phyloP scores from a whole-genome alignment of 2,888 invertebrate species.

The Rhagophthalmus giganteus region DNA sequence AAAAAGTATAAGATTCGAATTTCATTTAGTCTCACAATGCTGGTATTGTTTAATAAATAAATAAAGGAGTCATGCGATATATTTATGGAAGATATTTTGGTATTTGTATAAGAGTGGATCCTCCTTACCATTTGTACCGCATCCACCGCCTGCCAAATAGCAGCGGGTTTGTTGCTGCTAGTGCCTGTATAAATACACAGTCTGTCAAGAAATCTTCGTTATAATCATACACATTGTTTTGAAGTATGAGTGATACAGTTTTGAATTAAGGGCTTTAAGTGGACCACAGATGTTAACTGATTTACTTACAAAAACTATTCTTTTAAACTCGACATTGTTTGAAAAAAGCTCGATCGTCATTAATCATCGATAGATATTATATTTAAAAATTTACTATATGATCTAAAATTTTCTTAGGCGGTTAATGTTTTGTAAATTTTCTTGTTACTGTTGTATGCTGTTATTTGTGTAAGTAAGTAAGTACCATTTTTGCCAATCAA shows the following conservation, averaged over 20 bases:
- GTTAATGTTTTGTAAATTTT: no score
- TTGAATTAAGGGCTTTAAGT: constrained; percentile 8
- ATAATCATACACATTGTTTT: constrained; percentile 37
- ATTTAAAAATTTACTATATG: no score
- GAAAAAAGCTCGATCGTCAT: no score
- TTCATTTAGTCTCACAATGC: constrained; percentile 21
- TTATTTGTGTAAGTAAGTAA: no score
- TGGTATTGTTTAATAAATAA: constrained; percentile 41
- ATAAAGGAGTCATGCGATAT: constrained; percentile 39
- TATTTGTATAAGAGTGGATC: constrained; percentile 38
- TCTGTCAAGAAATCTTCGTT: constrained; percentile 45
- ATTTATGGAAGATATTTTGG: constrained; percentile 39
- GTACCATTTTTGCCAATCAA: no score
- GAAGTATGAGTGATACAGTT: constrained; percentile 19
- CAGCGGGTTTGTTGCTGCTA: constrained; percentile 47
- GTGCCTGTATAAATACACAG: constrained; percentile 47
- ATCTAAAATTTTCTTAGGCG: no score
- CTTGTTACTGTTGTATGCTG: no score
- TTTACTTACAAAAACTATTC: not conserved
- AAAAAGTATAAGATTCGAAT: no score
- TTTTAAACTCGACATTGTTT: no score
- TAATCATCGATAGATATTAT: no score
- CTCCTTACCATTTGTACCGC: constrained; percentile 38
- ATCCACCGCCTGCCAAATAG: constrained; percentile 39
- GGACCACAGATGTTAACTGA: not conserved